These are phyloP conservation scores for Globodera rostochiensis DNA, from an alignment of 1,140 invertebrate genomes.

Conservation along the genomic window DNA sequence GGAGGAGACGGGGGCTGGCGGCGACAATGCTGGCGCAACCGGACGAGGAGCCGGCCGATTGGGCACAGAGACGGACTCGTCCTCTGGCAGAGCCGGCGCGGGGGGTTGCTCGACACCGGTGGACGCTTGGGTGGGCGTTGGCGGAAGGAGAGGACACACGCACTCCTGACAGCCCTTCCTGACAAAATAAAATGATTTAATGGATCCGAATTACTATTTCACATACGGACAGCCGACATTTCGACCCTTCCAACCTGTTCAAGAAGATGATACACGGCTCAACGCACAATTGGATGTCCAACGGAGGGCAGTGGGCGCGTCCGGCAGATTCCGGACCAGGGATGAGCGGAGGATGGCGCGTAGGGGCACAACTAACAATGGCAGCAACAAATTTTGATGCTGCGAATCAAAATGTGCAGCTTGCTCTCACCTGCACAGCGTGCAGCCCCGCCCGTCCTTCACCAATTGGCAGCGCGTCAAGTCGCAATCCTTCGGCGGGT, in stretches of 20 bases:
- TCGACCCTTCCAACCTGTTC: slow-evolving; percentile 45
- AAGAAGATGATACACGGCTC: slow-evolving; percentile 65
- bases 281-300: slow-evolving; percentile 51
- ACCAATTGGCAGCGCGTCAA: slow-evolving; percentile 57
- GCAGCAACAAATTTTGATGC: background rate
- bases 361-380: slow-evolving; percentile 50
- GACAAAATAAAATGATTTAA: background rate
- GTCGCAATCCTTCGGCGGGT: slow-evolving; percentile 55
- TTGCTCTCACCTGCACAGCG: slow-evolving; percentile 53
- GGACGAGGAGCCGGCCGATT: slow-evolving; percentile 25
- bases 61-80: slow-evolving; percentile 25
- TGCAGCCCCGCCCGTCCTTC: slow-evolving; percentile 58
- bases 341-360: slow-evolving; percentile 28
- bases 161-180: slow-evolving; percentile 58
- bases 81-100: slow-evolving; percentile 11
- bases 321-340: slow-evolving; percentile 17
- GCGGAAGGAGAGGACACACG: slow-evolving; percentile 53
- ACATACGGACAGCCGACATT: too few relatives aligned
- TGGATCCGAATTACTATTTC: too few relatives aligned
- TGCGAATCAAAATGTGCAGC: background rate
- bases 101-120: slow-evolving; percentile 2
- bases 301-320: slow-evolving; percentile 43
- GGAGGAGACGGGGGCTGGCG: background rate
- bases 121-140: slow-evolving; percentile 13
- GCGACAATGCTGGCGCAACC: background rate